These are phyloP conservation scores for Heterodera filipjevi DNA, from an alignment of 2,888 invertebrate genomes.

Conservation along the genomic window DNA sequence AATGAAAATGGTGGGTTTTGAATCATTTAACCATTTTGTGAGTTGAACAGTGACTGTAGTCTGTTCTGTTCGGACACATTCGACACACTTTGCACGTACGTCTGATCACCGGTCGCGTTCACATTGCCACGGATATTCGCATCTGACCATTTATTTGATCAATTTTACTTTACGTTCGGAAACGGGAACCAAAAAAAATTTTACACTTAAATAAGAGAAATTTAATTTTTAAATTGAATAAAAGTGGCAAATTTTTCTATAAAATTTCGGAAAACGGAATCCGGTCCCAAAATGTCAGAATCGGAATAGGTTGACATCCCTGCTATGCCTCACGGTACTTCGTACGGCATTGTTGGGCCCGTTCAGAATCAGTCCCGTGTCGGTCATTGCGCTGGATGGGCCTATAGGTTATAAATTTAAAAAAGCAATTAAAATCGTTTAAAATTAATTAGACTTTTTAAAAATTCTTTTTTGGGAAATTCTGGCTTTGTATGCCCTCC, in stretches of 20 bases:
- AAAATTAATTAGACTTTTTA: too few species aligned
- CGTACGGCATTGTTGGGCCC: constrained; percentile 5
- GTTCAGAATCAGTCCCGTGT: constrained; percentile 11
- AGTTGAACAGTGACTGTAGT: constrained; percentile 21
- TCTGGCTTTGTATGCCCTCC: neutral
- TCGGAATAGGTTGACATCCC: too few species aligned
- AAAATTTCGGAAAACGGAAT: too few species aligned
- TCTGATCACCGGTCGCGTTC: constrained; percentile 17
- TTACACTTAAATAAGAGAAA: too few species aligned
- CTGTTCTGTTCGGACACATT: constrained; percentile 10
- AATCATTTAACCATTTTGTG: constrained; percentile 7
- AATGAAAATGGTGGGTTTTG: neutral
- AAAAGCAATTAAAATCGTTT: neutral
- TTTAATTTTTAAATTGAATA: too few species aligned
- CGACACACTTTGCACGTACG: constrained; percentile 17
- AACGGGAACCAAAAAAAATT: too few species aligned
- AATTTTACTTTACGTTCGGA: neutral
- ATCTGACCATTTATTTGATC: neutral
- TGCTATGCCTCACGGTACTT: too few species aligned
- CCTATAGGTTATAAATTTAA: neutral
- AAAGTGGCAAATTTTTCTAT: too few species aligned
- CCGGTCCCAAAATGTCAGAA: too few species aligned
- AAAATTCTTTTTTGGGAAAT: too few species aligned
- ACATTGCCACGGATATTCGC: constrained; percentile 19
- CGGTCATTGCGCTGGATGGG: constrained; percentile 9